Percentiles rank a stretch among this genome's conserved stretches.
These are phyloP conservation scores for Sminthurides bifidus DNA, from an alignment of 1,140 invertebrate genomes.

Conservation along the genomic window DNA sequence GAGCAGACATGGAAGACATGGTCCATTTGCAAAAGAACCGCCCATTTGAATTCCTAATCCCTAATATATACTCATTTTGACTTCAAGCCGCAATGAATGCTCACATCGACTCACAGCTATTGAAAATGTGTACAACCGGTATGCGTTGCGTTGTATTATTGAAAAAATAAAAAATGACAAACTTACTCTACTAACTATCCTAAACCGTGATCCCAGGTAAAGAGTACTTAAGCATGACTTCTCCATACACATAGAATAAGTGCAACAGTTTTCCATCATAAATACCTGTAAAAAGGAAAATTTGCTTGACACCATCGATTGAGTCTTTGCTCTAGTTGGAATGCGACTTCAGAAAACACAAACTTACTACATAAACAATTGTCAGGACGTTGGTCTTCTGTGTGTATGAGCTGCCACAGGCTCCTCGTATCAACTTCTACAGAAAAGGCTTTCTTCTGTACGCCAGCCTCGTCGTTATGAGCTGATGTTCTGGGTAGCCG, in stretches of 20 bases:
- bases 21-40: too few relatives aligned
- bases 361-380: conserved; percentile 45
- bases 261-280: conserved; percentile 43
- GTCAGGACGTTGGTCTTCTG: conserved; percentile 46
- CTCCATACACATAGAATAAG: conserved; percentile 45
- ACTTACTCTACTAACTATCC: too few relatives aligned
- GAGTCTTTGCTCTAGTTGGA: too few relatives aligned
- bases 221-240: conserved; percentile 49
- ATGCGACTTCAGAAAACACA: conserved; percentile 11
- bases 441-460: not conserved
- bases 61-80: too few relatives aligned
- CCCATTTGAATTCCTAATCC: too few relatives aligned
- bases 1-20: too few relatives aligned
- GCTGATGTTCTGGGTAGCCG: not conserved
- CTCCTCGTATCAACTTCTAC: conserved; percentile 44
- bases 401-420: conserved; percentile 45
- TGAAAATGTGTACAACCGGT: too few relatives aligned
- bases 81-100: too few relatives aligned
- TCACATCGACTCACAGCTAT: too few relatives aligned
- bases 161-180: too few relatives aligned
- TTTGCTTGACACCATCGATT: too few relatives aligned
- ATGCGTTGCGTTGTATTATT: too few relatives aligned
- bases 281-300: conserved; percentile 40
- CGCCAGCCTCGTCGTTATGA: not conserved
- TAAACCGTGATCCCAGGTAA: conserved; percentile 44